These are phyloP conservation scores for Branchipolynoe longqiensis DNA, from an alignment of 2,888 invertebrate species.

Conservation along the genomic window DNA sequence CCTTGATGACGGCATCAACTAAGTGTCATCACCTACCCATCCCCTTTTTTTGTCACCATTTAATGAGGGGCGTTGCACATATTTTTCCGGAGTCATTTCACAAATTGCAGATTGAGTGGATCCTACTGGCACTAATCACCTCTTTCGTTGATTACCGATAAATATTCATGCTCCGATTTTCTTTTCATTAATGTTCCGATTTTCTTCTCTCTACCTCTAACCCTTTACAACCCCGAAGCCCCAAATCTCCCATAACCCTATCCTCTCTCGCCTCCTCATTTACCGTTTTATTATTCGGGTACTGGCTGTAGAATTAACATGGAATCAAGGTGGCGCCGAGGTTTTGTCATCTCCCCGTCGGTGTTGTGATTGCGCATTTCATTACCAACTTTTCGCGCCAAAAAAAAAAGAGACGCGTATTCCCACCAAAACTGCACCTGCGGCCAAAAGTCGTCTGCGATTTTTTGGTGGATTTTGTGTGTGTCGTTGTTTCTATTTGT, in stretches of 20 bases:
- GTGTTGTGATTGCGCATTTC: conserved; percentile 18
- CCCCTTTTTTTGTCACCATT: background rate
- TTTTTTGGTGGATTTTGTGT: no score
- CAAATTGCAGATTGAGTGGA: conserved; percentile 30
- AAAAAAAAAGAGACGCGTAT: no score
- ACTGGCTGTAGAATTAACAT: background rate
- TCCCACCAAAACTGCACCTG: conserved; percentile 18
- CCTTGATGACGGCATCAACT: no score
- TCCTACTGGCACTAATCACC: background rate
- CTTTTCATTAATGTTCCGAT: background rate
- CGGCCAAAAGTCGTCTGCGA: background rate
- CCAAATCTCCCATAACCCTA: no score
- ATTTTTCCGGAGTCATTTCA: conserved; percentile 35
- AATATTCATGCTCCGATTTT: conserved; percentile 28
- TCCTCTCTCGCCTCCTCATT: no score
- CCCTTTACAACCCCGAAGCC: no score
- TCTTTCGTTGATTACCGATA: conserved; percentile 16
- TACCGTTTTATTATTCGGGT: background rate
- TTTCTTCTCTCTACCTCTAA: background rate
- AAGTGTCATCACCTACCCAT: background rate
- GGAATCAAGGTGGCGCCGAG: background rate
- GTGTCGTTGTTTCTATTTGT: no score
- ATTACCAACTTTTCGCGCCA: conserved; percentile 8
- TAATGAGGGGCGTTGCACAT: conserved; percentile 32
- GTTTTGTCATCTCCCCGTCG: background rate